Evolutionary conservation across 2,888 invertebrate genomes (phyloP).

Genomic region (Enoplolaimus lenunculus): DNA sequence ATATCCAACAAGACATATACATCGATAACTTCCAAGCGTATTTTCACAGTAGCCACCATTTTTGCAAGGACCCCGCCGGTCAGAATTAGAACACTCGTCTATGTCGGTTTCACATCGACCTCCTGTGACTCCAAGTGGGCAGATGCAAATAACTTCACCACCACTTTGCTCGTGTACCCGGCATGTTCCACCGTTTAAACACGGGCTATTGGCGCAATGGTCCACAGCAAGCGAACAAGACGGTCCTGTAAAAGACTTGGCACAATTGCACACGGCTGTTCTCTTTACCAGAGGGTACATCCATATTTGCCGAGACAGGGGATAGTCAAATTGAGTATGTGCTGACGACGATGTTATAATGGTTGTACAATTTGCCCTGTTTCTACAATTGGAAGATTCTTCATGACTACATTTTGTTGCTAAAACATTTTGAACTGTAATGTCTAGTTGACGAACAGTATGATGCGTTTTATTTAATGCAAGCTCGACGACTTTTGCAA

Average conservation of each 20-base stretch:
- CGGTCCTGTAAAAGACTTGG: constrained; percentile 57
- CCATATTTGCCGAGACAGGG: neutral
- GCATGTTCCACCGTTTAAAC: constrained; percentile 47
- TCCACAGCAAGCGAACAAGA: constrained; percentile 57
- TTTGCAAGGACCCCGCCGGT: constrained; percentile 53
- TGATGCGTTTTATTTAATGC: no score
- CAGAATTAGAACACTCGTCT: constrained; percentile 20
- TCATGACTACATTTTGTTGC: no score
- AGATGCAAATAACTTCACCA: constrained; percentile 69
- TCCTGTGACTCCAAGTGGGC: constrained; percentile 63
- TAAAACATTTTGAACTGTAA: no score
- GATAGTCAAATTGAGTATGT: neutral
- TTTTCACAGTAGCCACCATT: constrained; percentile 82
- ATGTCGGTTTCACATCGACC: constrained; percentile 63
- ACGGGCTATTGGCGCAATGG: constrained; percentile 49
- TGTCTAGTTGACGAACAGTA: no score
- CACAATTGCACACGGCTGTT: constrained; percentile 59
- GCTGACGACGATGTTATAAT: no score
- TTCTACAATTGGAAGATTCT: no score
- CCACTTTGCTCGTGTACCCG: constrained; percentile 41
- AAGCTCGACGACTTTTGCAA: no score
- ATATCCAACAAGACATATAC: constrained; percentile 75
- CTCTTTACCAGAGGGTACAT: constrained; percentile 52
- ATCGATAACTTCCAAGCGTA: constrained; percentile 73
- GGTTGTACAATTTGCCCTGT: no score